phyloP scores from a whole-genome alignment of 2,113 vertebrate genomes.

The Dicrurus megarhynchus region DNA sequence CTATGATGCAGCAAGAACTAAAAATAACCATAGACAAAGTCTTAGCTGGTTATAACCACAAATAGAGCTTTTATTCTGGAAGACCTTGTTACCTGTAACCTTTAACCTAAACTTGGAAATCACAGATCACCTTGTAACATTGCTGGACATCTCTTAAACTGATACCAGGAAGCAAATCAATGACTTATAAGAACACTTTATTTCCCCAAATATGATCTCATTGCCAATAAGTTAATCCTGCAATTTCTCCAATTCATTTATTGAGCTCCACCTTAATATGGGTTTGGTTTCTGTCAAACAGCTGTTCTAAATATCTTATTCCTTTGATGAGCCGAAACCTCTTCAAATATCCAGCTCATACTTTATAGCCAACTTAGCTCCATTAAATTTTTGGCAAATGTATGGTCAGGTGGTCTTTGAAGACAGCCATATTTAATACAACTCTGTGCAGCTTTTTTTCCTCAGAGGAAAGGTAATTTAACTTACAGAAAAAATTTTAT shows the following conservation, averaged over 20 bases:
- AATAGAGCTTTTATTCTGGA: background rate
- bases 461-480: background rate
- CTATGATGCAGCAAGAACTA: background rate
- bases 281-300: background rate
- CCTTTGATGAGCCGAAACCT: background rate
- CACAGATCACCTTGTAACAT: background rate
- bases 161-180: constrained; percentile 1
- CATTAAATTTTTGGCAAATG: constrained; percentile 4
- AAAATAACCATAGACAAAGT: background rate
- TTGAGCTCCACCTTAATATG: background rate
- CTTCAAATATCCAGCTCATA: background rate
- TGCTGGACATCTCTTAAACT: background rate
- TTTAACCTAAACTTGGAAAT: background rate
- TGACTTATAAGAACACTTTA: background rate
- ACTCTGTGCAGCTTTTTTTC: background rate
- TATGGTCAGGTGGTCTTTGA: background rate
- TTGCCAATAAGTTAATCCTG: background rate
- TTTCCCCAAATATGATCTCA: background rate
- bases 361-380: background rate
- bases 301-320: constrained; percentile 4
- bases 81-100: background rate
- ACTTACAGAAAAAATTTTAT: background rate
- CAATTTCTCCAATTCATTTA: background rate
- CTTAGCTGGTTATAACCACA: background rate
- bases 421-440: background rate